Evolutionary conservation across 2,797 vertebrate genomes (phyloP).

Genomic region (Chiloscyllium punctatum): DNA sequence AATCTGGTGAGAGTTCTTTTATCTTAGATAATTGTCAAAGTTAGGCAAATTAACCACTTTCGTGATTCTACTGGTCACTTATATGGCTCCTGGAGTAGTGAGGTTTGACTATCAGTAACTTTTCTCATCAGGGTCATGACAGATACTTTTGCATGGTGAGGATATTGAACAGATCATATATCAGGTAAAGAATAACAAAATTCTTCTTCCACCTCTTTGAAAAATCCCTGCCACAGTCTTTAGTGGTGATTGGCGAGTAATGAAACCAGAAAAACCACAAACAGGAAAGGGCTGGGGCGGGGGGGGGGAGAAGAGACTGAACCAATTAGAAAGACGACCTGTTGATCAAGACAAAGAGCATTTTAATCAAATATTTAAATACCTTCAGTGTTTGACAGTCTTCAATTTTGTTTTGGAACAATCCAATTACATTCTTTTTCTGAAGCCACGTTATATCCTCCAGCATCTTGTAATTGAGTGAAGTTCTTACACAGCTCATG

Average conservation of each 20-base stretch:
- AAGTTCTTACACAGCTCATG: slow-evolving; percentile 58
- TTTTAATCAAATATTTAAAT: slow-evolving; percentile 37
- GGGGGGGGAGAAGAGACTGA: neutral
- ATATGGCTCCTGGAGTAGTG: no score
- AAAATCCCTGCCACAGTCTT: neutral
- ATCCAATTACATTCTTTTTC: slow-evolving; percentile 78
- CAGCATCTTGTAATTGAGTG: slow-evolving; percentile 63
- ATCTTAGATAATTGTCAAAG: no score
- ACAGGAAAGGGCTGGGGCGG: no score
- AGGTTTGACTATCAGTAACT: no score
- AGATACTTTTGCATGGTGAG: no score
- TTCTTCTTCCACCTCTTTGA: neutral
- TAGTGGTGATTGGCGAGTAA: neutral
- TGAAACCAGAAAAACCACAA: neutral
- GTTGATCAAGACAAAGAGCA: neutral
- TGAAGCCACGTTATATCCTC: slow-evolving; percentile 89
- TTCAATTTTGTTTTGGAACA: slow-evolving; percentile 66
- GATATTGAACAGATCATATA: no score
- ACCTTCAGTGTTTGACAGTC: slow-evolving; percentile 68
- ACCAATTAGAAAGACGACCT: neutral
- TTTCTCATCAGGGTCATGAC: no score
- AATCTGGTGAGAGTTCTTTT: no score
- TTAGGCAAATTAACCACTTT: no score
- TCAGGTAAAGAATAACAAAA: neutral
- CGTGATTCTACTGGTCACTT: no score